These are phyloP conservation scores for Tragelaphus buxtoni DNA, from an alignment of 2,113 vertebrate species.

Conservation along the genomic window DNA sequence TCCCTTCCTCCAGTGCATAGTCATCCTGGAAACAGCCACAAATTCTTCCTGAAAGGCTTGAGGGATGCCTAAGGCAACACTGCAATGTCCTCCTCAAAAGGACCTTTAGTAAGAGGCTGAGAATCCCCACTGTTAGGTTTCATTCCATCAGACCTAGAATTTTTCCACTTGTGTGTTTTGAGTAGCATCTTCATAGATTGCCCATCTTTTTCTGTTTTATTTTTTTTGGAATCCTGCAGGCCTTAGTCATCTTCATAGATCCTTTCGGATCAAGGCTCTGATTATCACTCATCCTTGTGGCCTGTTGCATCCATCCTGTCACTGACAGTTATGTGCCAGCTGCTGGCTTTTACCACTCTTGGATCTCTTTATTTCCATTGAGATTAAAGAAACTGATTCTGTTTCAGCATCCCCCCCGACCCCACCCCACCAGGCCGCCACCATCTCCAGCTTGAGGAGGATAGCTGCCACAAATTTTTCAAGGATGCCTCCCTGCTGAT, in stretches of 20 bases:
- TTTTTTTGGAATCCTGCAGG: background rate
- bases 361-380: background rate
- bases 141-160: background rate
- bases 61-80: background rate
- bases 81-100: background rate
- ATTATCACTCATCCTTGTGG: background rate
- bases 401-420: background rate
- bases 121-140: background rate
- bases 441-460: background rate
- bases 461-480: background rate
- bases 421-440: rapidly evolving
- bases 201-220: background rate
- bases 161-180: background rate
- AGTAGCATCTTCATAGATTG: background rate
- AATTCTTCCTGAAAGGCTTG: background rate
- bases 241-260: background rate
- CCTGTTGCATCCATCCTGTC: too few species aligned
- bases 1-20: background rate
- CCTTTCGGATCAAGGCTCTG: background rate
- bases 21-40: background rate
- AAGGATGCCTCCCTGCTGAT: background rate
- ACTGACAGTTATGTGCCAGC: background rate
- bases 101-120: background rate
- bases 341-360: background rate
- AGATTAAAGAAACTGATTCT: background rate